Evolutionary conservation across 2,797 vertebrate species (phyloP).

Genomic region (Protonibea diacanthus): DNA sequence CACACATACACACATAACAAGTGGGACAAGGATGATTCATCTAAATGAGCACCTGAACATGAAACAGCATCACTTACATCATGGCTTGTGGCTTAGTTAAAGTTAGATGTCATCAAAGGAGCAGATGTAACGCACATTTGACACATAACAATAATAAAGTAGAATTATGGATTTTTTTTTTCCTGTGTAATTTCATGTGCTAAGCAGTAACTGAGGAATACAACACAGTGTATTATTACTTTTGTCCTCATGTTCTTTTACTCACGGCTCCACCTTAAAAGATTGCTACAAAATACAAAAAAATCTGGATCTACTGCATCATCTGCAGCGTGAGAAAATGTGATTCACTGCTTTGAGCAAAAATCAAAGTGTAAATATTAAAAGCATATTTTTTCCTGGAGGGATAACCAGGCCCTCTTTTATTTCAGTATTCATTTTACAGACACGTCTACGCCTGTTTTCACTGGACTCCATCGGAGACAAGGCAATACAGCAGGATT

Average conservation of each 20-base stretch:
- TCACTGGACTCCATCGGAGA: not conserved
- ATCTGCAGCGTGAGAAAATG: constrained; percentile 7
- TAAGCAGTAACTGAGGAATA: not conserved
- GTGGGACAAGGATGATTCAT: constrained; percentile 61
- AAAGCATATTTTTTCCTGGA: not conserved
- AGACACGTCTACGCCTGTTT: not conserved
- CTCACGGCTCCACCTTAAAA: constrained; percentile 4
- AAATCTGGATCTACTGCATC: not conserved
- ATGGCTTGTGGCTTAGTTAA: constrained; percentile 21
- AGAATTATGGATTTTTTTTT: not conserved
- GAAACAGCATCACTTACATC: constrained; percentile 30
- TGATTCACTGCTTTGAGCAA: constrained; percentile 7
- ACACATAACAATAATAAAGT: not conserved
- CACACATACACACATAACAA: constrained; percentile 17
- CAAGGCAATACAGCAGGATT: constrained; percentile 3
- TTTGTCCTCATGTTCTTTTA: constrained; percentile 2
- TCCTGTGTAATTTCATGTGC: not conserved
- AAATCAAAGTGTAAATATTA: constrained; percentile 26
- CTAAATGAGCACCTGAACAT: constrained; percentile 55
- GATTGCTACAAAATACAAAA: not conserved
- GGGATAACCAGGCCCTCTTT: not conserved
- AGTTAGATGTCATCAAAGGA: constrained; percentile 17
- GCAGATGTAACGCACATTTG: constrained; percentile 6
- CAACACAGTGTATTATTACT: not conserved
- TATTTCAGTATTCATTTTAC: constrained; percentile 6